Evolutionary conservation across 2,888 invertebrate species (phyloP), one percentile per base, ranked within the genome.

Genomic region (Fragum fragum): DNA sequence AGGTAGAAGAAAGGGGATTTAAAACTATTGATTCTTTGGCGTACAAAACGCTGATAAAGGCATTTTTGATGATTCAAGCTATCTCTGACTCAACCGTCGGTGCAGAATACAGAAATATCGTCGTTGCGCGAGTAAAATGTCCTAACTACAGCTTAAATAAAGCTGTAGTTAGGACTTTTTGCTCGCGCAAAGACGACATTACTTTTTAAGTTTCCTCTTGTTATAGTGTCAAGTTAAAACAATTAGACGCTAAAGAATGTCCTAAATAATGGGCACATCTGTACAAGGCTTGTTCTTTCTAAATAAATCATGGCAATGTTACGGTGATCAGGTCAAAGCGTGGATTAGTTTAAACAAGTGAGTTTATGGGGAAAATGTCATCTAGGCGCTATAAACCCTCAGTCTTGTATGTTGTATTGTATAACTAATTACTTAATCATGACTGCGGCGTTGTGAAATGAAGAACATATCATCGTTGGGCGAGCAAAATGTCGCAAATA

Each of bases 261-360:
- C 57, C 57, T 26, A 23, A 63, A 63, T 63, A 32, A 63, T 36
- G 21, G 36, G 1, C 32, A 32, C 2, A 7, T 9, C 9, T 28
- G 63, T n/a, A 36, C 18, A 32, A 28, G 16, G 32, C 32, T 32
- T 36, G 63, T 36, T 36, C 63, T 28, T 63, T 14, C 9, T n/a
- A 7, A 36, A 63, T 63, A 63, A 63, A 63, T 36, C 63, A 36
- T 32, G 63, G 6, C 32, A 16, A 1, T 32, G 63, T 63, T 63
- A 32, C 63, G 63, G 36, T 63, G 63, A 32, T 63, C 63, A 63
- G 23, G 36, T 63, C 63, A 63, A 63, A 63, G 63, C 11, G 21
- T 14, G 36, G 28, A 32, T 32, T 32, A 28, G 32, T n/a, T 32
- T n/a, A 36, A 63, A 63, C 63, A 63, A 63, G 63, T n/a, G 63